A percentile compares a stretch with the other conserved stretches of the same genome.
Evolutionary conservation across 2,113 vertebrate species (phyloP).

Genomic region (Dipodomys stephensi): DNA sequence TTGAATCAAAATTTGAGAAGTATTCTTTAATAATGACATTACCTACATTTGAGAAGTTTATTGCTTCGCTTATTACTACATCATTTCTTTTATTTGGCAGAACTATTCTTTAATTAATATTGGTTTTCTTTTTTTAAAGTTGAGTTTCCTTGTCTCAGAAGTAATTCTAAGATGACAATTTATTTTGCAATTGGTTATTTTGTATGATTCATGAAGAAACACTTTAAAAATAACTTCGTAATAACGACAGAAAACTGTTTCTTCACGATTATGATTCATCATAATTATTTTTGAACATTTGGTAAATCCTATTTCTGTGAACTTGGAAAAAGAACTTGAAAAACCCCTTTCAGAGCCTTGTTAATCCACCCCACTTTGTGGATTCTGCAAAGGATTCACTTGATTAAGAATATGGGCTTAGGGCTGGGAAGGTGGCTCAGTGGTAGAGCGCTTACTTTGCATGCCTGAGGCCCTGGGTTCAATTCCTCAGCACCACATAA

Average conservation of each 20-base stretch:
- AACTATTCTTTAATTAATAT: conserved; percentile 79
- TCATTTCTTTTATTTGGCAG: conserved; percentile 75
- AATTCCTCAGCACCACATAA: too few species aligned
- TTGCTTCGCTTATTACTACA: conserved; percentile 37
- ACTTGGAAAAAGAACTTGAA: conserved; percentile 71
- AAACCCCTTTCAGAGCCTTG: conserved; percentile 33
- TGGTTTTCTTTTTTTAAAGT: conserved; percentile 69
- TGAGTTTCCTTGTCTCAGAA: conserved; percentile 62
- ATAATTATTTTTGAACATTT: conserved; percentile 82
- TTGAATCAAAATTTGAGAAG: conserved; percentile 40
- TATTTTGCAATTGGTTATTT: conserved; percentile 81
- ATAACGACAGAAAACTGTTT: conserved; percentile 80
- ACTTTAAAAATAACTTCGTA: conserved; percentile 84
- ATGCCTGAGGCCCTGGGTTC: too few species aligned
- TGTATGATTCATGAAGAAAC: conserved; percentile 87
- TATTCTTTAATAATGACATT: conserved; percentile 57
- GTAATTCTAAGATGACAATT: conserved; percentile 75
- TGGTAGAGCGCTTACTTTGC: too few species aligned
- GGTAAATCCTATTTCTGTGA: conserved; percentile 75
- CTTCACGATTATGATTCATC: conserved; percentile 79
- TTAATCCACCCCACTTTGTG: conserved; percentile 28
- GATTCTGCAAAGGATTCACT: conserved; percentile 50
- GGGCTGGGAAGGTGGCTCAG: neutral
- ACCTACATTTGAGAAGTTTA: conserved; percentile 66
- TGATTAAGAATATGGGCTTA: conserved; percentile 46